Base-by-base conservation (phyloP, 2,113 vertebrate species). In the Ovibos moschatus region DNA sequence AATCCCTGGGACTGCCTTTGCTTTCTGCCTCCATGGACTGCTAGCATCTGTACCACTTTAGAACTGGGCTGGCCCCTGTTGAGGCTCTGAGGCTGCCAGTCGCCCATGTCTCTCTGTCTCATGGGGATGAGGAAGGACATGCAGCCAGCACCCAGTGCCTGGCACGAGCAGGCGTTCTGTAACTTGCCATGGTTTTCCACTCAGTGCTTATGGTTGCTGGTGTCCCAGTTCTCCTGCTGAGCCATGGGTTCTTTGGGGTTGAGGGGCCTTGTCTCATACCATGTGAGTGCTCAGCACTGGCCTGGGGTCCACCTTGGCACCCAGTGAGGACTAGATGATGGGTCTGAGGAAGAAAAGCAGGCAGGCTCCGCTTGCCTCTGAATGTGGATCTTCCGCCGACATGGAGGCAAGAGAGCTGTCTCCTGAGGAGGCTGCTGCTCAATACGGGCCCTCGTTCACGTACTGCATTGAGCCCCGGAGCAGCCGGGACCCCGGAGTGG, bases 281-380 rank as follows among this genome's bases (percentile, higher is more conserved):
- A 43, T 15, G 0, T 9, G 8, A 7, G 45, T 57, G 19, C n/a
- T 88, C 83, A 82, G 60, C 45, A 17, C 36, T 58, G 64, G 51
- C 40, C 45, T 40, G 16, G 36, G 21, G 51, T 57, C 33, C n/a
- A 19, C 23, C 9, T 7, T 17, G 57, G 45, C 30, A 7, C 53
- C 30, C 53, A 86, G 27, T 28, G 19, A 83, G 79, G 50, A 10
- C 25, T 74, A 43, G 6, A 53, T 17, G 30, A 10, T 71, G 19
- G 67, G n/a, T 76, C 47, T 25, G 55, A 89, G 79, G 36, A 89
- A 85, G 30, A 87, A 91, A 86, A 95, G 27, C 55, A 89, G 60
- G 17, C 50, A 71, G 40, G 8, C 9, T 89, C 4, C 43, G 16
- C 47, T 88, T 50, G 45, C 27, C 53, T 87, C 0, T n/a, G 36